These are phyloP conservation scores for Heliocidaris erythrogramma DNA, from an alignment of 35 echinoderm and acorn worm genomes.

Conservation along the genomic window DNA sequence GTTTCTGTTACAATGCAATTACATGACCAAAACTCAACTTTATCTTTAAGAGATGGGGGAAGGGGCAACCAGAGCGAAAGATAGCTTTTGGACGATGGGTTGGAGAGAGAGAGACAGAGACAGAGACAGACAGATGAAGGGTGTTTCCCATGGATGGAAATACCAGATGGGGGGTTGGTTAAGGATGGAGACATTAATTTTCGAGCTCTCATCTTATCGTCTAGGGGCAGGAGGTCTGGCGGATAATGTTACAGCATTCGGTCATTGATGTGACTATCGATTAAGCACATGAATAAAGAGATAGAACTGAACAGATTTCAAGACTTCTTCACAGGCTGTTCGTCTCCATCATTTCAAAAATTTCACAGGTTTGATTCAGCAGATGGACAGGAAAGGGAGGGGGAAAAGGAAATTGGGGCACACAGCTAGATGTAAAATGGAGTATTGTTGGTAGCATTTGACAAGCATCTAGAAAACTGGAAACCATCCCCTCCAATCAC, in stretches of 20 bases:
- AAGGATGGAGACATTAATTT: conserved; percentile 4
- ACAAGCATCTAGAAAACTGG: no score
- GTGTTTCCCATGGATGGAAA: not conserved
- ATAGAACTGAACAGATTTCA: not conserved
- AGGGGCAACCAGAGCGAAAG: no score
- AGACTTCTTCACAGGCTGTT: not conserved
- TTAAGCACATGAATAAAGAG: not conserved
- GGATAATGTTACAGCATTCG: not conserved
- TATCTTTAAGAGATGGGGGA: no score
- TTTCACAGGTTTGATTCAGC: not conserved
- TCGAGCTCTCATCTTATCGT: not conserved
- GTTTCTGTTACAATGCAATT: no score
- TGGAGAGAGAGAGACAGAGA: no score
- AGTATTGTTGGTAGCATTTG: no score
- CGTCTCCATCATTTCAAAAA: not conserved
- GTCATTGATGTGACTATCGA: not conserved
- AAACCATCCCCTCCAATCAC: no score
- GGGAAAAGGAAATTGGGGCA: not conserved
- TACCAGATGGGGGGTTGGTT: not conserved
- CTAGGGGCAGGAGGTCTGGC: not conserved
- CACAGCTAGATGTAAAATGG: no score
- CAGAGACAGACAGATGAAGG: no score
- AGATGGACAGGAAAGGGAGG: not conserved
- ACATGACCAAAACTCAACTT: no score
- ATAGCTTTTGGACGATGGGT: no score